Percentiles rank a stretch among this genome's conserved stretches.
These are phyloP conservation scores for Ophion obscuratus DNA, from an alignment of 2,888 invertebrate species.

Conservation along the genomic window DNA sequence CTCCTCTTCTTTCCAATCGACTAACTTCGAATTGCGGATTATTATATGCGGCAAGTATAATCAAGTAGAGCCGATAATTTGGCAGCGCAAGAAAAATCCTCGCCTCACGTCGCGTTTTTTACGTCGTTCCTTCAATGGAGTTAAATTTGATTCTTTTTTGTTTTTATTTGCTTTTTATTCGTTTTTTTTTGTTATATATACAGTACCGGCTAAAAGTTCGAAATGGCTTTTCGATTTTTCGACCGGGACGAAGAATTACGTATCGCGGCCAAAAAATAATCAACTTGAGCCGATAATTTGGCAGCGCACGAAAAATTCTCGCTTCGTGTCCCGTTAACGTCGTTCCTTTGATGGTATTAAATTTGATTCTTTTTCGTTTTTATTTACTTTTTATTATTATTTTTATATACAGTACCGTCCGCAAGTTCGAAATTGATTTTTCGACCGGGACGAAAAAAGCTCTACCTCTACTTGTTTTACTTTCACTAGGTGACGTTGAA, in stretches of 20 bases:
- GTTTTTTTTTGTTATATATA: not conserved
- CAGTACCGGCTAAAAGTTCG: not conserved
- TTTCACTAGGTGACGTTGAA: not conserved
- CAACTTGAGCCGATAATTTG: too few species aligned
- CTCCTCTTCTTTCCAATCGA: slow-evolving; percentile 11
- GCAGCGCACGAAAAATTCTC: too few species aligned
- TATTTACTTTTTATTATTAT: not conserved
- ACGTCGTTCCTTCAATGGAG: slow-evolving; percentile 5
- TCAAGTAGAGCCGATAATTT: slow-evolving; percentile 44
- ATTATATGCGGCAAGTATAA: slow-evolving; percentile 10
- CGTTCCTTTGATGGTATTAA: not conserved
- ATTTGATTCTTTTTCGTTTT: not conserved
- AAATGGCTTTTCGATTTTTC: not conserved
- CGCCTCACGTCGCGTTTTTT: not conserved
- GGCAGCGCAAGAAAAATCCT: slow-evolving; percentile 33
- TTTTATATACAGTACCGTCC: not conserved
- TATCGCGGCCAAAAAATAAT: too few species aligned
- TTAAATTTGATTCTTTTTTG: slow-evolving; percentile 7
- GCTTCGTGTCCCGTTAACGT: not conserved
- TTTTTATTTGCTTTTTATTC: not conserved
- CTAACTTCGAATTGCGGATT: slow-evolving; percentile 5
- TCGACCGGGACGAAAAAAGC: not conserved
- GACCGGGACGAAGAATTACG: too few species aligned
- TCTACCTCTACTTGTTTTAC: not conserved
- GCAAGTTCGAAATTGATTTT: not conserved